A percentile compares a stretch with the other conserved stretches of the same genome.
Evolutionary conservation across 2,888 invertebrate species (phyloP).

Genomic region (Scaptomyza cyrtandrae): DNA sequence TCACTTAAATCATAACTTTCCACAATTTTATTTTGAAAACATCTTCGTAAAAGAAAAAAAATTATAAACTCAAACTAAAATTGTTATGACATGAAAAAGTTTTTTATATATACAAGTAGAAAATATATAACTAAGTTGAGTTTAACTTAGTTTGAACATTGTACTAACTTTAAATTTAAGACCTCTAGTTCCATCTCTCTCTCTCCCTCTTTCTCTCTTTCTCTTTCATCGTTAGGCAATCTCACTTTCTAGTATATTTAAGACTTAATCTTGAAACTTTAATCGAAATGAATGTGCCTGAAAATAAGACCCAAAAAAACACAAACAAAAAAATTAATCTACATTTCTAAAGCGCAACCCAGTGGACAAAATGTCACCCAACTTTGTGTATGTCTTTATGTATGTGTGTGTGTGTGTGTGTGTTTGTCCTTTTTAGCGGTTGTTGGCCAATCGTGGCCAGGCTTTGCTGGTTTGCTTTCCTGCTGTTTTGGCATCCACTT

Average conservation of each 20-base stretch:
- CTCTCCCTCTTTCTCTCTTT: not conserved
- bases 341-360: conserved; percentile 1
- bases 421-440: conserved; percentile 11
- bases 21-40: not conserved
- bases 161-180: too few relatives aligned
- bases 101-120: too few relatives aligned
- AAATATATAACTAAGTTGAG: too few relatives aligned
- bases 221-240: not conserved
- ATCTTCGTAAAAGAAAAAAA: not conserved
- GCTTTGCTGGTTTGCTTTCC: conserved; percentile 35
- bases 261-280: not conserved
- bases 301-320: not conserved
- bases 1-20: not conserved
- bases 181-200: too few relatives aligned
- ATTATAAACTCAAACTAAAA: not conserved
- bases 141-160: too few relatives aligned
- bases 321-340: not conserved
- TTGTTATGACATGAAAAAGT: too few relatives aligned
- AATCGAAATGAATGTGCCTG: not conserved
- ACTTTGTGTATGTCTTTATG: conserved; percentile 11
- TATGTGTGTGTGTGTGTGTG: not conserved
- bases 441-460: conserved; percentile 37
- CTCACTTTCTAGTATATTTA: not conserved
- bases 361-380: not conserved
- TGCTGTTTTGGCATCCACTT: conserved; percentile 54